A percentile compares a stretch with the other conserved stretches of the same genome.
Conservation (phyloP, 2,888 invertebrate species). For the Parelbella ahira region DNA sequence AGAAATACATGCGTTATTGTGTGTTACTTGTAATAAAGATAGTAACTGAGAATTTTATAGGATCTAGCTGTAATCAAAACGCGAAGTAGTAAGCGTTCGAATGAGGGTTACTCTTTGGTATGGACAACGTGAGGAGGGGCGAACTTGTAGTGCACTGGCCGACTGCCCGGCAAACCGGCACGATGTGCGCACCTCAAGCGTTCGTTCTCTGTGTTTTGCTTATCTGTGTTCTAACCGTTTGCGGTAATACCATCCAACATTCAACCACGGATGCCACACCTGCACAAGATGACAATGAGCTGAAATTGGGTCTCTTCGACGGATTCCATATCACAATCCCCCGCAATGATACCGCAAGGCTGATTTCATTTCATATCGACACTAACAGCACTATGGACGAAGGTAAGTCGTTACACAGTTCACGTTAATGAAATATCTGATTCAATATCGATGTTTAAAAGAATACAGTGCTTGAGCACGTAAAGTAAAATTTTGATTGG, state of each 20-base stretch:
- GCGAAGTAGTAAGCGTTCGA: background rate
- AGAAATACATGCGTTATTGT: too few relatives aligned
- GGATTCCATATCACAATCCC: slow-evolving; percentile 60
- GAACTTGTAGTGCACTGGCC: slow-evolving; percentile 38
- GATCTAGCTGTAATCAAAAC: too few relatives aligned
- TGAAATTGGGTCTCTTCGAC: slow-evolving; percentile 55
- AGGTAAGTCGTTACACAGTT: too few relatives aligned
- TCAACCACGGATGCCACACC: background rate
- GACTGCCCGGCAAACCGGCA: slow-evolving; percentile 52
- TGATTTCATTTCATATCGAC: slow-evolving; percentile 60
- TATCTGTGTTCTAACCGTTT: slow-evolving; percentile 30
- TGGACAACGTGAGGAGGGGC: slow-evolving; percentile 32
- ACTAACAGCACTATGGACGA: slow-evolving; percentile 42
- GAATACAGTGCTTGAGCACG: too few relatives aligned
- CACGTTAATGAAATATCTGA: too few relatives aligned
- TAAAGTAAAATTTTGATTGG: too few relatives aligned
- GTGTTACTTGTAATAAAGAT: too few relatives aligned
- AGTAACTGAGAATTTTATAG: too few relatives aligned
- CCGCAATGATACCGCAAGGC: slow-evolving; percentile 41
- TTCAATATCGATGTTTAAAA: too few relatives aligned
- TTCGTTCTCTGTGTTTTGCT: slow-evolving; percentile 27
- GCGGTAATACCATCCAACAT: slow-evolving; percentile 30
- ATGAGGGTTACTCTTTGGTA: slow-evolving; percentile 11
- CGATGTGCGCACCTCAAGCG: slow-evolving; percentile 36
- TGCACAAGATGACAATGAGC: slow-evolving; percentile 7